Evolutionary conservation across 2,113 vertebrate species (phyloP).

Genomic region (Peromyscus leucopus): DNA sequence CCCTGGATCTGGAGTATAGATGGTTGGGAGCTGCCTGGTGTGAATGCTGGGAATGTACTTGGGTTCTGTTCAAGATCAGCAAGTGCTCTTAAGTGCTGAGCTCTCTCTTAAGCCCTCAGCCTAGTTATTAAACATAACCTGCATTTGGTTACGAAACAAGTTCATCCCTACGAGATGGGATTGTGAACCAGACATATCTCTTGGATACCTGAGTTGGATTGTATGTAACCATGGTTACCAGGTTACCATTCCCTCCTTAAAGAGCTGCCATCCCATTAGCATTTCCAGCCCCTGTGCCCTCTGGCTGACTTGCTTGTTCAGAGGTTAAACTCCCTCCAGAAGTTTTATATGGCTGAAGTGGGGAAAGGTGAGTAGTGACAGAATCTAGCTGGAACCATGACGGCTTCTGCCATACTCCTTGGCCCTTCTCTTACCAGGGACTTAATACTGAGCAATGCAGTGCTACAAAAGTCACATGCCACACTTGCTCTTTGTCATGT

Average conservation of each 20-base stretch:
- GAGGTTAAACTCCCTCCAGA: neutral
- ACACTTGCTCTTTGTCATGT: neutral
- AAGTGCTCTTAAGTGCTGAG: neutral
- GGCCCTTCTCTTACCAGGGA: neutral
- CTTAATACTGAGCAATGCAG: neutral
- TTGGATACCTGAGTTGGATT: neutral
- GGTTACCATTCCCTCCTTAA: neutral
- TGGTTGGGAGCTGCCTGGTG: neutral
- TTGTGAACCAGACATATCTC: neutral
- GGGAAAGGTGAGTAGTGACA: neutral
- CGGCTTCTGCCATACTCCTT: neutral
- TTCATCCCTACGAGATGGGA: neutral
- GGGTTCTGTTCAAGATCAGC: neutral
- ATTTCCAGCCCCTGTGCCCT: neutral
- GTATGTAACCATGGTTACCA: conserved; percentile 11
- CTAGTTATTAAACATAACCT: neutral
- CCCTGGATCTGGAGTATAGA: neutral
- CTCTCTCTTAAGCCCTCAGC: neutral
- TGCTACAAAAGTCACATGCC: neutral
- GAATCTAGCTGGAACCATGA: neutral
- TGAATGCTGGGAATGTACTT: neutral
- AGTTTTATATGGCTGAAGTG: neutral
- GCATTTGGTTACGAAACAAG: neutral
- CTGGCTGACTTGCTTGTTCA: neutral
- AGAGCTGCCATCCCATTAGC: neutral